Evolutionary conservation across 2,797 vertebrate genomes (phyloP).

Genomic region (Microchirus variegatus): DNA sequence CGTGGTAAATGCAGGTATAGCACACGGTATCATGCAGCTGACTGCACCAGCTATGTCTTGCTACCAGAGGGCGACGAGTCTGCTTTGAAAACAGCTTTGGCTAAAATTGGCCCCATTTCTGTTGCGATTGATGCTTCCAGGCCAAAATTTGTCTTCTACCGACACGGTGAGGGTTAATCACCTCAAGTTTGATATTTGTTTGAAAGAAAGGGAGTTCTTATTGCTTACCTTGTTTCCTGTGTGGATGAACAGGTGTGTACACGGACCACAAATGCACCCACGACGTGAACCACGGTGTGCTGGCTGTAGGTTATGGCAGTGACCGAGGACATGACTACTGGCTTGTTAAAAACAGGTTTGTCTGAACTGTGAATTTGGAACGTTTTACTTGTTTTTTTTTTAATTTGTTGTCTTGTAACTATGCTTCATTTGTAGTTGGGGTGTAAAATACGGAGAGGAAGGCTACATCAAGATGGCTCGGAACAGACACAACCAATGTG

Average conservation of each 20-base stretch:
- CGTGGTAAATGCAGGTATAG: conserved; percentile 76
- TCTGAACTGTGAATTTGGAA: not conserved
- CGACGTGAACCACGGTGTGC: conserved; percentile 63
- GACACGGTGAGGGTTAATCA: conserved; percentile 69
- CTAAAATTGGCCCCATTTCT: conserved; percentile 82
- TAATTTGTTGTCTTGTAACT: too few species aligned
- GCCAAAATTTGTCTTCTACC: conserved; percentile 83
- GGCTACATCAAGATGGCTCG: conserved; percentile 74
- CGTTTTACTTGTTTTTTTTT: not conserved
- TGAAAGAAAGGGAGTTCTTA: not conserved
- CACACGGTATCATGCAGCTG: conserved; percentile 70
- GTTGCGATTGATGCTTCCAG: conserved; percentile 82
- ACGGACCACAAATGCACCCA: conserved; percentile 56
- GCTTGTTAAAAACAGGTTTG: conserved; percentile 78
- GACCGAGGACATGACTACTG: conserved; percentile 66
- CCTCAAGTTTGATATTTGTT: too few species aligned
- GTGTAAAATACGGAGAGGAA: conserved; percentile 43
- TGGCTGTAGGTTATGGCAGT: conserved; percentile 72
- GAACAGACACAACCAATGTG: conserved; percentile 68
- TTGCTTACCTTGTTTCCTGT: not conserved
- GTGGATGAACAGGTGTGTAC: conserved; percentile 63
- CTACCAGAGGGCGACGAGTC: conserved; percentile 75
- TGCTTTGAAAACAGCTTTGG: conserved; percentile 75
- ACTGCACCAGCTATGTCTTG: conserved; percentile 77
- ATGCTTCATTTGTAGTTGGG: conserved; percentile 52